Evolutionary conservation across 2,888 invertebrate genomes (phyloP), one percentile per base, ranked within the genome.

Genomic region (Nomada flava): DNA sequence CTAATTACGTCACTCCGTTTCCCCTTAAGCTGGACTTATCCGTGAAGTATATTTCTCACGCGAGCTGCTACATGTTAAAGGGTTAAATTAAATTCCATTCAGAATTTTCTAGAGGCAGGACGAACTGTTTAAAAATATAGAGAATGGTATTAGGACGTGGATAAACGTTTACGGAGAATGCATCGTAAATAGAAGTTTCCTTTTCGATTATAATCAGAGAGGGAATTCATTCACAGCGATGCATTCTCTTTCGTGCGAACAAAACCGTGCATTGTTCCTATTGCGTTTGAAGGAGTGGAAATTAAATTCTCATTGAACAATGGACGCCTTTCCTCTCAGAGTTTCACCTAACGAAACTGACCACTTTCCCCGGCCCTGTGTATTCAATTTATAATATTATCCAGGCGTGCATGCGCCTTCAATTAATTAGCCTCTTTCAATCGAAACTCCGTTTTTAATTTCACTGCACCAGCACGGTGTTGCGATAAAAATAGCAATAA

Each of bases 291-390:
- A 68, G 52, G 62, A 82, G 42, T 82, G 68, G 70, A 82, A 87
- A 87, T 87, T 60, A 79, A 82, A 83, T 87, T 76, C 85, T 64
- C 76, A 36, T 65, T 29, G 64, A 78, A 87, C 85, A 87, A 85
- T 85, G 20, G 55, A 36, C 60, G 50, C 53, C 60, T 55, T 79
- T 67, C 29, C 73, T 63, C 36, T 44, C 47, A 18, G 60, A 78
- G 69, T 86, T 87, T 79, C 83, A 75, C 74, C 11, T 20, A 63
- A 62, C 55, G 11, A 42, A 57, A 42, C 44, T 36, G 26, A 67
- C 73, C 70, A 76, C 82, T 84, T 83, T 81, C 73, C 50, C 60
- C 44, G 42, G 62, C 44, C 50, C 57, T 71, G 2, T 4, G 47
- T 23, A 55, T 55, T 62, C 26, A 47, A 9, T 77, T 77, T 50